These are phyloP conservation scores for Brachystomella parvula DNA, from an alignment of 1,140 invertebrate genomes.

Conservation along the genomic window DNA sequence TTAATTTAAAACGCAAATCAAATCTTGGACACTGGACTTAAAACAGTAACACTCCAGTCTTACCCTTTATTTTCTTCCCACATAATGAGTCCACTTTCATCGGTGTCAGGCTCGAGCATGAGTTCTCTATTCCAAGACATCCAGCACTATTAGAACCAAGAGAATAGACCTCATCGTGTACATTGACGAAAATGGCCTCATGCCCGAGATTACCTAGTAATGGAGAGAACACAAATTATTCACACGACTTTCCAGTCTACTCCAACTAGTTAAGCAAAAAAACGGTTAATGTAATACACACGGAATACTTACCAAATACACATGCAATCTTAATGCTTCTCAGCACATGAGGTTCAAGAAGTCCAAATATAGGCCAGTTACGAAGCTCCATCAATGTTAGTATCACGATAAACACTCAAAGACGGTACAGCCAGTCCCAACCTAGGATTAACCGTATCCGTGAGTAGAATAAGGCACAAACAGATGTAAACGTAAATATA, in stretches of 20 bases:
- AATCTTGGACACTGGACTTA: background rate
- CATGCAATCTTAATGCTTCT: conserved; percentile 50
- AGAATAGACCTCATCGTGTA: conserved; percentile 55
- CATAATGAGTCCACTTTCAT: conserved; percentile 53
- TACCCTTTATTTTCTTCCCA: conserved; percentile 50
- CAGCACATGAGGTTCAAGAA: conserved; percentile 50
- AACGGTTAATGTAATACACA: conserved; percentile 16
- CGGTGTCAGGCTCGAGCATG: conserved; percentile 51
- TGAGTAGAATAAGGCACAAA: no score
- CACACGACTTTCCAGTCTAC: no score
- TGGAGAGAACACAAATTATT: conserved; percentile 14
- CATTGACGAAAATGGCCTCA: conserved; percentile 57
- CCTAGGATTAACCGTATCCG: no score
- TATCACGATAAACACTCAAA: background rate
- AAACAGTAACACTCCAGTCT: background rate
- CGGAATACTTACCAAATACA: conserved; percentile 51
- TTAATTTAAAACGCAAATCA: conserved; percentile 41
- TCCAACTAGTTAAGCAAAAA: no score
- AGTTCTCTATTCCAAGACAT: conserved; percentile 54
- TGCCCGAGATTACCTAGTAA: conserved; percentile 51
- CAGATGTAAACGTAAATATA: no score
- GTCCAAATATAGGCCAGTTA: conserved; percentile 57
- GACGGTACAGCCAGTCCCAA: background rate
- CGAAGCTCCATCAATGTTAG: conserved; percentile 45
- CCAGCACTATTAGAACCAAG: conserved; percentile 54